A percentile compares a stretch with the other conserved stretches of the same genome.
phyloP scores from a whole-genome alignment of 2,888 invertebrate genomes.

The Dorcus parallelipipedus region DNA sequence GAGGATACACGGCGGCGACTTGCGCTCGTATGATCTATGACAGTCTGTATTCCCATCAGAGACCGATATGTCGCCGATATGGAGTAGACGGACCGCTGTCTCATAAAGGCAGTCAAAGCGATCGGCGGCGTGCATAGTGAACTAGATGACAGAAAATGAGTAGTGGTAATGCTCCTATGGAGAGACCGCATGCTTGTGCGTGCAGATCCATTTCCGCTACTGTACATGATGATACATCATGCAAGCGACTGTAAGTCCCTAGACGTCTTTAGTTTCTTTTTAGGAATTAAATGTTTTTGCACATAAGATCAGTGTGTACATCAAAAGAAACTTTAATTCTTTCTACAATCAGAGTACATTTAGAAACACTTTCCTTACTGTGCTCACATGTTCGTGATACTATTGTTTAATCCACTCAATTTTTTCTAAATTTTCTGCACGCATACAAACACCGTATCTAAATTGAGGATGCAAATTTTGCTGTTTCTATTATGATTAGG shows the following conservation, averaged over 20 bases:
- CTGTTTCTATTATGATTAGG: too few relatives aligned
- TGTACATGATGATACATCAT: constrained; percentile 8
- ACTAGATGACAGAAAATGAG: constrained; percentile 15
- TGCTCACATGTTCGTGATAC: too few relatives aligned
- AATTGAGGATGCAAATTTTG: too few relatives aligned
- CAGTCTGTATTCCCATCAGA: constrained; percentile 33
- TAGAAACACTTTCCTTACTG: too few relatives aligned
- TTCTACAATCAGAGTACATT: too few relatives aligned
- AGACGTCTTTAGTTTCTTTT: constrained; percentile 5
- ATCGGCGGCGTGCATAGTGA: constrained; percentile 7
- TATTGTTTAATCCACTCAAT: too few relatives aligned
- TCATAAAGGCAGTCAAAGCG: constrained; percentile 28
- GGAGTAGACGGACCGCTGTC: constrained; percentile 27
- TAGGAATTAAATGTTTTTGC: neutral
- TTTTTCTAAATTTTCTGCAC: too few relatives aligned
- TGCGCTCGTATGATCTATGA: constrained; percentile 25
- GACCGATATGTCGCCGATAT: constrained; percentile 33
- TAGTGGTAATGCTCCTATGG: constrained; percentile 19
- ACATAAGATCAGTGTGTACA: neutral
- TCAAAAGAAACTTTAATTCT: too few relatives aligned
- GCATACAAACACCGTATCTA: too few relatives aligned
- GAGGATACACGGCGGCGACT: constrained; percentile 6
- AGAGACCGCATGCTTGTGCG: constrained; percentile 19
- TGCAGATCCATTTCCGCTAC: constrained; percentile 21
- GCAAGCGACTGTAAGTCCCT: neutral